A percentile compares a stretch with the other conserved stretches of the same genome.
phyloP scores from a whole-genome alignment of 2,888 invertebrate genomes.

The Chloromyia formosa region DNA sequence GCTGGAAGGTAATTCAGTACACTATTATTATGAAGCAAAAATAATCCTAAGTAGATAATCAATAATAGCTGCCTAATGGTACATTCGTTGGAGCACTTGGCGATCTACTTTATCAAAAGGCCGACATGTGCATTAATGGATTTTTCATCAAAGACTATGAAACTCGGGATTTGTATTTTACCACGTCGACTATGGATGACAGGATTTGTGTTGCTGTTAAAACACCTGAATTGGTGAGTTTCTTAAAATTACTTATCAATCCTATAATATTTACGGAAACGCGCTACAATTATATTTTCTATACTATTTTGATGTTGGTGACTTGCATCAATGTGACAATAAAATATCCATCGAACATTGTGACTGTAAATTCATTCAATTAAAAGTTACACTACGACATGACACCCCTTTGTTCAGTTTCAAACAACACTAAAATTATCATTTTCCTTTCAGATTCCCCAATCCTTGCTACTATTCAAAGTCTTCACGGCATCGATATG shows the following conservation, averaged over 20 bases:
- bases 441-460: constrained; percentile 46
- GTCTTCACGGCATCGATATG: constrained; percentile 45
- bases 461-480: constrained; percentile 43
- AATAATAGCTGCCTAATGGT: constrained; percentile 40
- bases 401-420: background rate
- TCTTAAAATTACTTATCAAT: background rate
- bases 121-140: constrained; percentile 48
- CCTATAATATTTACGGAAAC: background rate
- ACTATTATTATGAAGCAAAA: background rate
- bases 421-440: background rate
- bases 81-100: constrained; percentile 50
- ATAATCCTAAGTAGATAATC: no score
- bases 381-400: no score
- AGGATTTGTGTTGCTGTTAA: constrained; percentile 50
- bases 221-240: constrained; percentile 48
- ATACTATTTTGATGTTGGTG: no score
- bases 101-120: constrained; percentile 48
- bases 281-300: no score
- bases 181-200: constrained; percentile 48
- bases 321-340: no score
- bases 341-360: no score
- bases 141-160: constrained; percentile 52
- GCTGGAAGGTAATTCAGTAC: constrained; percentile 41
- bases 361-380: no score
- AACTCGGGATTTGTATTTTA: constrained; percentile 48